Conservation (phyloP, 2,888 invertebrate genomes). For the Meandrusa payeni region DNA sequence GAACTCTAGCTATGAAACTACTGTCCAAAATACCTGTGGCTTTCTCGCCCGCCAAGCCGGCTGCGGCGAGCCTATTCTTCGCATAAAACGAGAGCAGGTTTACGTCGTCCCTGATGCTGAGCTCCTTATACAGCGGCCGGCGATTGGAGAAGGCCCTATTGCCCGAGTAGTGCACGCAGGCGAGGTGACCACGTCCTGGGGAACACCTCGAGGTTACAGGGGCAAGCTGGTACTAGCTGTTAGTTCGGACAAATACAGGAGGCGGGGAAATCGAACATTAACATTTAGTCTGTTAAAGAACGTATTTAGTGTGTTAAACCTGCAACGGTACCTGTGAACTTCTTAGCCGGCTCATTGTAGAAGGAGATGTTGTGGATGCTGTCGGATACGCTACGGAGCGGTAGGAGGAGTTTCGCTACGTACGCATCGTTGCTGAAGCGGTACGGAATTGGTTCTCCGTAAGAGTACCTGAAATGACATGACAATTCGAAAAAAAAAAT, state of each 20-base stretch:
- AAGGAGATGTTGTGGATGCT: constrained; percentile 83
- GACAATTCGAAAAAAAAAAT: too few relatives aligned
- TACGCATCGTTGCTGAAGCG: constrained; percentile 87
- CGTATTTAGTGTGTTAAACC: constrained; percentile 29
- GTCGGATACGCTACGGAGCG: constrained; percentile 82
- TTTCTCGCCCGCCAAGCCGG: constrained; percentile 70
- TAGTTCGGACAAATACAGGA: constrained; percentile 51
- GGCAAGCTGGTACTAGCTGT: constrained; percentile 57
- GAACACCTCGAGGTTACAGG: constrained; percentile 71
- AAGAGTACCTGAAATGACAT: constrained; percentile 76
- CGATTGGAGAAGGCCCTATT: constrained; percentile 89
- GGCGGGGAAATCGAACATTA: constrained; percentile 28
- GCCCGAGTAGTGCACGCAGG: constrained; percentile 92
- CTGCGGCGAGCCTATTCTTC: constrained; percentile 87
- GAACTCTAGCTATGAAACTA: constrained; percentile 60
- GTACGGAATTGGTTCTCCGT: constrained; percentile 78
- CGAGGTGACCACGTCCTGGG: constrained; percentile 90
- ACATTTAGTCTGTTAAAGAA: constrained; percentile 29
- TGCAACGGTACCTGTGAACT: constrained; percentile 82
- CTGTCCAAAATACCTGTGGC: constrained; percentile 71
- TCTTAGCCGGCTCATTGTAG: constrained; percentile 85
- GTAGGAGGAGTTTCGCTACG: constrained; percentile 84
- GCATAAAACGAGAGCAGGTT: constrained; percentile 93
- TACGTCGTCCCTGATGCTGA: constrained; percentile 91
- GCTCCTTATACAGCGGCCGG: constrained; percentile 85